These are phyloP conservation scores for Poeciliopsis prolifica DNA, from an alignment of 2,113 vertebrate species.

Conservation along the genomic window DNA sequence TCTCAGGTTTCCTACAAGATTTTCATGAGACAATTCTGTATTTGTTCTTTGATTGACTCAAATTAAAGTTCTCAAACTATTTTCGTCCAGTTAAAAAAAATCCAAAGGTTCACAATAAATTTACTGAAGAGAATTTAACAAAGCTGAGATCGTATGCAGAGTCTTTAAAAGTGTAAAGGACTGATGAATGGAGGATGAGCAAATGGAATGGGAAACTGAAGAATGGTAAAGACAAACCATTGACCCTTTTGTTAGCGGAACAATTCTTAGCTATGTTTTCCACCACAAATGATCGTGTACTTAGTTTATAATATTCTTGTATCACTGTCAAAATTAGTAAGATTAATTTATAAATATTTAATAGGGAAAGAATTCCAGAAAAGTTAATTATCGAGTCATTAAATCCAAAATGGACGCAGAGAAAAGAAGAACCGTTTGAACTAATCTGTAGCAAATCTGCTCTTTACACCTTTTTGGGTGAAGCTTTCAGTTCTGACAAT, in stretches of 20 bases:
- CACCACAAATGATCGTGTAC: not conserved
- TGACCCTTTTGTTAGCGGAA: not conserved
- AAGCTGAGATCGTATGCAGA: not conserved
- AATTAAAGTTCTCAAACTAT: not conserved
- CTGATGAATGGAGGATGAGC: not conserved
- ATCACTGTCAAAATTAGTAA: not conserved
- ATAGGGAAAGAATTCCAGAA: conserved; percentile 4
- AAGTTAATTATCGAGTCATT: conserved; percentile 1
- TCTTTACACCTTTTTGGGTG: not conserved
- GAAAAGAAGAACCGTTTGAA: not conserved
- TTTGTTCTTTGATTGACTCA: not conserved
- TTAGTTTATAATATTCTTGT: not conserved
- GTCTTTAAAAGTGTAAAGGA: not conserved
- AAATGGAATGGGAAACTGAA: too few species aligned
- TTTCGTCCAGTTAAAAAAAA: not conserved
- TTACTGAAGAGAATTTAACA: not conserved
- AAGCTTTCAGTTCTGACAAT: not conserved
- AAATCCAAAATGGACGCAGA: not conserved
- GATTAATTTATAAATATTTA: not conserved
- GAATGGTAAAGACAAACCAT: not conserved
- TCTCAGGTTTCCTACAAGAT: not conserved
- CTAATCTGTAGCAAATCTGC: not conserved
- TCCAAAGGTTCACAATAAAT: not conserved
- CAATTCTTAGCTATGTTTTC: not conserved
- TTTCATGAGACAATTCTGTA: not conserved